phyloP scores from a whole-genome alignment of 2,797 vertebrate species.

The Sparidentex hasta region DNA sequence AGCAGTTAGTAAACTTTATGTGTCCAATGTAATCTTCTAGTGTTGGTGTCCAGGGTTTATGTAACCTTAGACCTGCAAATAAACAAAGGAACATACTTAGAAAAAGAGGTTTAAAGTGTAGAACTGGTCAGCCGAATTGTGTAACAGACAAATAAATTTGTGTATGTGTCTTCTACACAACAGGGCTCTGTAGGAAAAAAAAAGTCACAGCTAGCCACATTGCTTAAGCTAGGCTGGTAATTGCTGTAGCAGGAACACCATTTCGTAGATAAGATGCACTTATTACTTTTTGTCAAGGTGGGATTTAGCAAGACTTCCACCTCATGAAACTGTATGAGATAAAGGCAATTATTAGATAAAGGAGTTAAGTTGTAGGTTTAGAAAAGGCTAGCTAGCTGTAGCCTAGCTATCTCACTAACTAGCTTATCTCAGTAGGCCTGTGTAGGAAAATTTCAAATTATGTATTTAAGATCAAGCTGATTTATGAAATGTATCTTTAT shows the following conservation, averaged over 20 bases:
- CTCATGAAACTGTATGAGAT: neutral
- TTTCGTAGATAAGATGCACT: neutral
- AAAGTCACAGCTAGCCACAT: neutral
- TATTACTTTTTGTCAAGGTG: neutral
- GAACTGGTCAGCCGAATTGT: neutral
- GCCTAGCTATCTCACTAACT: no score
- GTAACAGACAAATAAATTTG: neutral
- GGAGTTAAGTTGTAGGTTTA: no score
- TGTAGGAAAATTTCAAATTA: no score
- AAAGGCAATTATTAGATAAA: no score
- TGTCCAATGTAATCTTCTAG: no score
- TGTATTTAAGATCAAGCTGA: no score
- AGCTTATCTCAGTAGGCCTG: no score
- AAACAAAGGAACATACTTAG: neutral
- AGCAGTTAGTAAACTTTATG: neutral
- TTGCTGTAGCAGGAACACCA: no score
- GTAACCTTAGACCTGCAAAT: neutral
- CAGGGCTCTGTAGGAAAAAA: neutral
- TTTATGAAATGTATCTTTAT: no score
- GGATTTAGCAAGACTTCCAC: neutral
- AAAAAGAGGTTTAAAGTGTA: no score
- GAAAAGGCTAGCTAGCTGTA: no score
- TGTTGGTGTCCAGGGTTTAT: neutral
- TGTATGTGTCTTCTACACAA: neutral
- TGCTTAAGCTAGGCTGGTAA: neutral